Base-by-base conservation (phyloP, 2,888 invertebrate species). In the Thalpophila matura region DNA sequence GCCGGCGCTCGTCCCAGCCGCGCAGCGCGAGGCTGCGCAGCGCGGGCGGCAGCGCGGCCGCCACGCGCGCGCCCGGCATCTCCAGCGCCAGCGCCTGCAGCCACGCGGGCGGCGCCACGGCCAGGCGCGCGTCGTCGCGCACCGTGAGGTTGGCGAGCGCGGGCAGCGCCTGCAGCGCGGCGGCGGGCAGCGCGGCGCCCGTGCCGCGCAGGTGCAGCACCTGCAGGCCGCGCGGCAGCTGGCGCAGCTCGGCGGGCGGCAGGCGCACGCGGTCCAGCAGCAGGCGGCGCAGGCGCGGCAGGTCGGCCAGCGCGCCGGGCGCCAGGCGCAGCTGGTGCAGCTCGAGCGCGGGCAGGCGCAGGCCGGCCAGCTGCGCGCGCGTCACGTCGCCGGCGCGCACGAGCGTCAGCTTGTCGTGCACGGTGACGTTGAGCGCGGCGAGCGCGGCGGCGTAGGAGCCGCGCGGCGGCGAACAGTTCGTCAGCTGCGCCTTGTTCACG, bases 251-350 rank as follows among this genome's bases (percentile, higher is more conserved):
- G 40, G 4, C 72, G 42, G 35, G 38, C 26, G 33, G 31, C 35
- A 53, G 54, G 46, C 22, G 37, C 45, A 64, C 58, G 18, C 1
- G 0, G 51, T 56, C 50, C 33, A 74, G 45, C 18, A 38, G 7
- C 56, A 54, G 46, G 12, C 31, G 26, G 12, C 16, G 51, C 47
- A 77, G 43, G 31, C 38, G 9, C 10, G 18, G 6, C 35, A 98
- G 89, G 82, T 97, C 46, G 18, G 9, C 97, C 97, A 97, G 82
- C 97, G 96, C 10, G 37, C 9, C 18, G 12, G 49, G 42, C 18
- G 42, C 46, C 33, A 77, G 58, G 18, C 6, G 2, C 9, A 33
- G 35, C 10, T 4, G 0, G 3, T 2, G 5, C 40, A 66, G 35
- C 27, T 45, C 29, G 10, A 75, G 67, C 24, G 37, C 14, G 18